Percentiles rank a stretch among this genome's conserved stretches.
Conservation (phyloP, 2,888 invertebrate genomes). For the Cephalotes varians region DNA sequence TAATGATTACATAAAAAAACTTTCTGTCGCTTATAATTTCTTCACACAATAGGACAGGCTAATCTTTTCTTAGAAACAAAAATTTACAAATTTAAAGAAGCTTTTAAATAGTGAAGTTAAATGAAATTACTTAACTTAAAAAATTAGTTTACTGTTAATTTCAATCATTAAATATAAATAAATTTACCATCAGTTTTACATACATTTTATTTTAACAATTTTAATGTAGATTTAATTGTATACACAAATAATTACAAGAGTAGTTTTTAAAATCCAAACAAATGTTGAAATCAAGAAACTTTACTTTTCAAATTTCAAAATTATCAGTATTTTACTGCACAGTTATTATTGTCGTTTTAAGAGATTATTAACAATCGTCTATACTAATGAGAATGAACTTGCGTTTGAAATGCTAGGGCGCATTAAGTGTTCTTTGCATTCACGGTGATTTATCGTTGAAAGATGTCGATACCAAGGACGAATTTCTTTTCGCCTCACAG, state of each 20-base stretch:
- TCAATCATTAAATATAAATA: not conserved
- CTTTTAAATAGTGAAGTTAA: too few relatives aligned
- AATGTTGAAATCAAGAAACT: not conserved
- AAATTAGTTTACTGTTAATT: not conserved
- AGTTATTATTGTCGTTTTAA: not conserved
- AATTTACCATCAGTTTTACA: not conserved
- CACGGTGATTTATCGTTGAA: constrained; percentile 50
- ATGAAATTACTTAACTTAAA: not conserved
- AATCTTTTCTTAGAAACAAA: not conserved
- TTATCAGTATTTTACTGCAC: not conserved
- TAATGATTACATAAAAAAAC: not conserved
- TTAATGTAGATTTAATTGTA: not conserved
- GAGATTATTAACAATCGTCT: not conserved
- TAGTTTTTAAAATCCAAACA: not conserved
- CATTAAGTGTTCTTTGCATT: constrained; percentile 50
- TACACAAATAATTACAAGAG: not conserved
- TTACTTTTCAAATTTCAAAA: not conserved
- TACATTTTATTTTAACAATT: not conserved
- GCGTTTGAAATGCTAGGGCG: constrained; percentile 13
- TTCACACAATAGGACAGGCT: not conserved
- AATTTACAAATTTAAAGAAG: not conserved
- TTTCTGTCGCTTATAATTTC: not conserved
- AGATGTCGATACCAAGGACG: constrained; percentile 51
- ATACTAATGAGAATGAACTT: constrained; percentile 49
- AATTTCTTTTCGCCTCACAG: constrained; percentile 42